Base-by-base conservation (phyloP, 2,888 invertebrate species). In the Blastobasis lacticolella region DNA sequence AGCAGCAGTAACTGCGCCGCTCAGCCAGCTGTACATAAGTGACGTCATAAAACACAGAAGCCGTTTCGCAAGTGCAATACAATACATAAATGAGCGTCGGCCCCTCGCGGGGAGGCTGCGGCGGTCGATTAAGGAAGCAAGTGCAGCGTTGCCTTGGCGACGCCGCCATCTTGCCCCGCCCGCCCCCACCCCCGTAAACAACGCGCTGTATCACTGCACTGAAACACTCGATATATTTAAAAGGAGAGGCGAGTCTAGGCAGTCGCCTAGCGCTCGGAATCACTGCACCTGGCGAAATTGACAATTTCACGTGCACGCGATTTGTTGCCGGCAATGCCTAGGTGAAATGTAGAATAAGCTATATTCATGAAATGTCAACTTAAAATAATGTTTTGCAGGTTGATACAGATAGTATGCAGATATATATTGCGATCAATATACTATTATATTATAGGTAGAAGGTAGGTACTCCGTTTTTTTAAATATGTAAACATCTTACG, bases 51-150 rank as follows among this genome's bases (percentile, higher is more conserved):
- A 79, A 75, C 68, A 76, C 66, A 67, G 61, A 66, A 70, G 67
- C 67, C 62, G 54, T 64, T 62, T 64, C 63, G 59, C 68, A 75
- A 81, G 78, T 86, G 85, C 84, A 87, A 77, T 83, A 84, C 81
- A 78, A 83, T 82, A 84, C 71, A 85, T 84, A 84, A 82, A 80
- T 77, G 83, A 77, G 73, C 71, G 66, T 63, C 63, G 67, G 66
- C 66, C 68, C 66, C 69, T 63, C 67, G 67, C 65, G 48, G 51
- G 75, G 71, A 75, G 81, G 76, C 72, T 78, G 78, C 78, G 78
- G 77, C 86, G 87, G 87, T 88, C 87, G 87, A 88, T 87, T 85
- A 88, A 87, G 86, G 87, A 88, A 87, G 86, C 81, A 78, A 86
- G 77, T 87, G 87, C 87, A 88, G 69, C 82, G 87, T 88, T 86